Evolutionary conservation across 2,888 invertebrate genomes (phyloP).

Genomic region (Diogma glabrata): DNA sequence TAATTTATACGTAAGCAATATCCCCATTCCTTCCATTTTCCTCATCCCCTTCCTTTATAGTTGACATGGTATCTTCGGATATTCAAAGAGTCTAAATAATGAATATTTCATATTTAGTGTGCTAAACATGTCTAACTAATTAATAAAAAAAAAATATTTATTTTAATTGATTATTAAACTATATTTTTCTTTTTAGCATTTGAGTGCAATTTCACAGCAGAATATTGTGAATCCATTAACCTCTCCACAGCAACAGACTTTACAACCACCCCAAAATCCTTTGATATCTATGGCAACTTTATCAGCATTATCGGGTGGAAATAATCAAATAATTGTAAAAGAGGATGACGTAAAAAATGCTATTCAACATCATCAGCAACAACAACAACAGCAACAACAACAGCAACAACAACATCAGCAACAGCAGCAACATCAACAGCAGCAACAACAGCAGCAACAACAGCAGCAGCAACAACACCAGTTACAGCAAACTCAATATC

Average conservation of each 20-base stretch:
- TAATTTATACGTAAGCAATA: background rate
- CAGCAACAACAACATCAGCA: background rate
- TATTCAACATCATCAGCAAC: conserved; percentile 2
- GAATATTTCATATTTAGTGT: too few relatives aligned
- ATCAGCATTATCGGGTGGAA: conserved; percentile 23
- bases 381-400: conserved; percentile 7
- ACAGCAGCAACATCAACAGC: background rate
- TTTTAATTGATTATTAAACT: background rate
- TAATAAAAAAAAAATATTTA: too few relatives aligned
- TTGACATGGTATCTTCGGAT: too few relatives aligned
- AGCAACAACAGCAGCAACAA: background rate
- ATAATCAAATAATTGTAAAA: background rate
- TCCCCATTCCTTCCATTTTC: too few relatives aligned
- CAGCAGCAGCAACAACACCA: background rate
- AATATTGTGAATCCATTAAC: conserved; percentile 19
- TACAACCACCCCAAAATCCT: conserved; percentile 30
- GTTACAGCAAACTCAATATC: too few relatives aligned
- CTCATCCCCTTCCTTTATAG: too few relatives aligned
- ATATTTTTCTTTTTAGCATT: conserved; percentile 21
- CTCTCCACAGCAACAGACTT: conserved; percentile 26
- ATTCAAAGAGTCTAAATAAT: too few relatives aligned
- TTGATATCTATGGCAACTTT: conserved; percentile 35
- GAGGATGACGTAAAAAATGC: background rate
- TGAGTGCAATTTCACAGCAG: conserved; percentile 25
- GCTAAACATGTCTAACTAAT: too few relatives aligned